These are phyloP conservation scores for Mormyrops attenuatus DNA, from an alignment of 2,797 vertebrate species.

Conservation along the genomic window DNA sequence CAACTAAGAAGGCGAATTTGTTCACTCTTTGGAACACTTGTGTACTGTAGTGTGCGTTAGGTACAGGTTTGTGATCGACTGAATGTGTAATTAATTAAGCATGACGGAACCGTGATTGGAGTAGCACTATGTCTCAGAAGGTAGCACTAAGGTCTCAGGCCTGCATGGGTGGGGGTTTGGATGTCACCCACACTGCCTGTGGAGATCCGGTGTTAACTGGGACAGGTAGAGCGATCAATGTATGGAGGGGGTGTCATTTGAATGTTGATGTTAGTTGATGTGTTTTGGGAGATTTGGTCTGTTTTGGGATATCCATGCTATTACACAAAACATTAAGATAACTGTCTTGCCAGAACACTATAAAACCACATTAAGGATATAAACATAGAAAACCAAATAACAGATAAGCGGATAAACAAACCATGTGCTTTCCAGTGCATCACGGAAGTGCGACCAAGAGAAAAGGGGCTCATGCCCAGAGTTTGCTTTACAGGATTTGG, in stretches of 20 bases:
- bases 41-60: not conserved
- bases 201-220: not conserved
- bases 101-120: not conserved
- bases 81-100: not conserved
- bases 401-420: not conserved
- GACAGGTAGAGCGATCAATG: not conserved
- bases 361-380: not conserved
- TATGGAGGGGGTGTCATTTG: not conserved
- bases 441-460: not conserved
- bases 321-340: not conserved
- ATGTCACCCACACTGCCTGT: not conserved
- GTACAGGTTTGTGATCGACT: not conserved
- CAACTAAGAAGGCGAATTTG: not conserved
- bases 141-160: not conserved
- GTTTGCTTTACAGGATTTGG: not conserved
- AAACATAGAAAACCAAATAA: not conserved
- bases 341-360: not conserved
- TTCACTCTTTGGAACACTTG: not conserved
- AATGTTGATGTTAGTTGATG: not conserved
- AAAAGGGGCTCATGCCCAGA: not conserved
- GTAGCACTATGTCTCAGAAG: not conserved
- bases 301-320: not conserved
- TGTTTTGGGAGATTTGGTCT: not conserved
- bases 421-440: not conserved
- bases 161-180: not conserved